Base-by-base conservation (phyloP, 1,140 invertebrate species). In the Zaprionus taronus region DNA sequence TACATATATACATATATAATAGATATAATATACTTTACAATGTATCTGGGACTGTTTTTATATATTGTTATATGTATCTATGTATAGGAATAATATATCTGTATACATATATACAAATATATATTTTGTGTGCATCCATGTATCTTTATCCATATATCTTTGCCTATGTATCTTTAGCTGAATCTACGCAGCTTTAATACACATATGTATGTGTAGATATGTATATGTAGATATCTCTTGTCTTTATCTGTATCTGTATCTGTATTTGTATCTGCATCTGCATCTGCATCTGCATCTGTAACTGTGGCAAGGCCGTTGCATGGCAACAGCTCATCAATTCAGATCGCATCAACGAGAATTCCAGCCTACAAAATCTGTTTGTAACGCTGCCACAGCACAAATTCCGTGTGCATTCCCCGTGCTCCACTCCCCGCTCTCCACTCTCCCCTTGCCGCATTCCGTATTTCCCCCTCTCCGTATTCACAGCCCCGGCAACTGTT, bases 261-360 rank as follows among this genome's bases (percentile, higher is more conserved):
- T 41, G 38, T 20, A 20, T 20, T 20, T 51, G 11, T 51, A 12
- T 51, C 20, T 51, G 9, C 4, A 51, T 22, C 47, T 41, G 38
- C 15, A 41, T 5, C 4, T 51, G 47, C 3, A 51, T 12, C 20
- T 51, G 15, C 0, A n/a, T n/a, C 14, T 41, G 47, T 14, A 51
- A 22, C 41, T 49, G 28, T 24, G 41, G 63, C 47, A 41, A 53
- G 28, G 9, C 38, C 26, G 22, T 57, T 47, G 56, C 34, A 9
- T 28, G 56, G 26, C 41, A 38, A 14, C 26, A 20, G 36, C 41
- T 73, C 68, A 73, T 73, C 67, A 41, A 58, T 47, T 47, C 41
- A 9, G n/a, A 7, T 47, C 15, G 41, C 41, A 17, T 47, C n/a
- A 17, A 17, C 41, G 6, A 6, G 2, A 9, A n/a, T 47, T 7